These are phyloP conservation scores for Acipenser ruthenus DNA, from an alignment of 2,797 vertebrate species.

Conservation along the genomic window DNA sequence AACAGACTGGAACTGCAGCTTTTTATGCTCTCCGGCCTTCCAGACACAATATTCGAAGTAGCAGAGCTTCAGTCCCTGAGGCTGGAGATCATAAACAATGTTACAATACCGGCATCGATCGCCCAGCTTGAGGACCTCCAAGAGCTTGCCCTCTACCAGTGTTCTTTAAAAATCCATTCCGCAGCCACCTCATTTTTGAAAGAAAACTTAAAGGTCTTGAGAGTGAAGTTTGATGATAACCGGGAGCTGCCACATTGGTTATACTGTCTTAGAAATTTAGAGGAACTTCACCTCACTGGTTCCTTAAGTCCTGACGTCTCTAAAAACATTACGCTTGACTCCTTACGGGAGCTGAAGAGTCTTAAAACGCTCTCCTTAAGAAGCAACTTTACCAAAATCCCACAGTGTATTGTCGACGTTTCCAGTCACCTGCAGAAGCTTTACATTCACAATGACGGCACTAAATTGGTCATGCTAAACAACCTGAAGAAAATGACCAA, in stretches of 20 bases:
- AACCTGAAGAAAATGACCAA: slow-evolving; percentile 95
- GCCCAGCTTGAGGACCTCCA: slow-evolving; percentile 88
- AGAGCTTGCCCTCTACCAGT: slow-evolving; percentile 89
- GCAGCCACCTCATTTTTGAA: slow-evolving; percentile 84
- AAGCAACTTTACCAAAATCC: slow-evolving; percentile 92
- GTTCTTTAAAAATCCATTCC: slow-evolving; percentile 84
- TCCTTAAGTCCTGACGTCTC: slow-evolving; percentile 83
- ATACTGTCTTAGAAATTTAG: slow-evolving; percentile 82
- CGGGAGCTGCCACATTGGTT: slow-evolving; percentile 88
- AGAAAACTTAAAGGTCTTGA: slow-evolving; percentile 89
- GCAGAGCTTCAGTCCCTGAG: slow-evolving; percentile 89
- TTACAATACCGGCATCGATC: slow-evolving; percentile 84
- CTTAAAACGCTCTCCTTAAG: slow-evolving; percentile 88
- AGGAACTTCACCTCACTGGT: slow-evolving; percentile 86
- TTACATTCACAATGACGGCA: slow-evolving; percentile 86
- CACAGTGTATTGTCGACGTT: slow-evolving; percentile 85
- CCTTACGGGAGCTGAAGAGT: slow-evolving; percentile 87
- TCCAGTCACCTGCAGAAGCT: slow-evolving; percentile 86
- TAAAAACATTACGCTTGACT: slow-evolving; percentile 87
- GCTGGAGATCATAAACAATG: slow-evolving; percentile 94
- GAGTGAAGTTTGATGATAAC: slow-evolving; percentile 94
- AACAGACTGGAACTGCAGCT: slow-evolving; percentile 87
- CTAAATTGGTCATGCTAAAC: slow-evolving; percentile 95
- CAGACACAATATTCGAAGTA: slow-evolving; percentile 91
- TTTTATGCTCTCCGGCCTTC: slow-evolving; percentile 94